Evolutionary conservation across 2,888 invertebrate genomes (phyloP), one percentile per base, ranked within the genome.

Genomic region (Lithophane leautieri): DNA sequence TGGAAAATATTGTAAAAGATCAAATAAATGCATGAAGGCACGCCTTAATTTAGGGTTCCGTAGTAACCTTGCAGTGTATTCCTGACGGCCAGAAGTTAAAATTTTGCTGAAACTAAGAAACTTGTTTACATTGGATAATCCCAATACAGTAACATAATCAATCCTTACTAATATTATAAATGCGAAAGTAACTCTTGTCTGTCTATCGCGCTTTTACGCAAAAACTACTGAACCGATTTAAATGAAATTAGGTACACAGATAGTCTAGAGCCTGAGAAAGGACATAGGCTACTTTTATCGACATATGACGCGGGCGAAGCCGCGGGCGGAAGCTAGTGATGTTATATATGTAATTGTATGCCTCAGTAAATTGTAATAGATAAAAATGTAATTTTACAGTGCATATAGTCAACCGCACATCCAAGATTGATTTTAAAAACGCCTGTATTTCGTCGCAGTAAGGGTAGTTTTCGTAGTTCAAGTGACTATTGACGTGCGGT

Each of bases 21-120:
- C 25, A 40, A 56, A 25, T 60, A 47, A 70, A 47, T 22, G 34
- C 14, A 56, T 56, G 19, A 56, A 56, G n/a, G 28, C 28, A 47
- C 16, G 52, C 56, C 56, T 25, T 34, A 62, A 40, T 47, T 62
- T 22, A 62, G 34, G 54, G 40, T 54, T 74, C 54, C 54, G 40
- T 47, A 75, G 34, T 75, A 74, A 25, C 34, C 44, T 52, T 25
- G 73, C 52, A 62, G 73, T 61, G 16, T 52, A 52, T 62, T 62
- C 47, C 62, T 56, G 54, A 16, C 75, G 47, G 40, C 40, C 40
- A 56, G 22, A 75, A 56, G 75, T 12, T 47, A n/a, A 25, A 47
- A 73, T 56, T 75, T 63, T 34, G 12, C 42, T 60, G 66, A 66
- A 76, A 76, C 40, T 75, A 28, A n/a, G 63, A 74, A 40, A 47